Conservation (phyloP, 2,888 invertebrate species). For the Laspeyria flexula region DNA sequence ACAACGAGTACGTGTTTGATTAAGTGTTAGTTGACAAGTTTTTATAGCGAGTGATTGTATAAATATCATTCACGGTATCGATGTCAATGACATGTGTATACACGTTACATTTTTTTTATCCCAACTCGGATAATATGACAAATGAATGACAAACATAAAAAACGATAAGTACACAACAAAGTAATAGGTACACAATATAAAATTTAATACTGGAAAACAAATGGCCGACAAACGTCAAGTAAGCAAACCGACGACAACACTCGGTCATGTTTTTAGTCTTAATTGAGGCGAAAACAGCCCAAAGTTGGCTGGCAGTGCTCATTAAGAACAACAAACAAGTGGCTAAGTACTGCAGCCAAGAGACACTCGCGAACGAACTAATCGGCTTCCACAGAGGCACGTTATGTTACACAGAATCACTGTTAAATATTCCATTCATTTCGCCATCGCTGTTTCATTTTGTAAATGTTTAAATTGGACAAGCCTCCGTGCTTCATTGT, state of each 20-base stretch:
- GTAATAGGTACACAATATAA: background rate
- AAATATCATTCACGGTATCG: constrained; percentile 15
- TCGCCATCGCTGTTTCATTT: constrained; percentile 17
- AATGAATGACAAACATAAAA: constrained; percentile 11
- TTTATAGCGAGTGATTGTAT: constrained; percentile 28
- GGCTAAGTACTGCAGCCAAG: constrained; percentile 73
- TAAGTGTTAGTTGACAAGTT: constrained; percentile 4
- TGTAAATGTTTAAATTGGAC: constrained; percentile 11
- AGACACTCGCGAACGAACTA: constrained; percentile 69
- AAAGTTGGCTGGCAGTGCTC: constrained; percentile 81
- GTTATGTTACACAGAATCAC: constrained; percentile 50
- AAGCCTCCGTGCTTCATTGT: background rate
- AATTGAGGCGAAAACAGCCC: constrained; percentile 81
- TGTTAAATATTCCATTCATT: constrained; percentile 50
- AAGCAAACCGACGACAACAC: constrained; percentile 63
- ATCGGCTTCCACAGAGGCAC: constrained; percentile 71
- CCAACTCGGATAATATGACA: constrained; percentile 16
- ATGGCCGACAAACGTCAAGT: constrained; percentile 33
- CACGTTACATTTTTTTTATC: constrained; percentile 35
- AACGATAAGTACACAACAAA: constrained; percentile 2
- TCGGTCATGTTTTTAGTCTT: constrained; percentile 81
- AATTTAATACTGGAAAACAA: constrained; percentile 29
- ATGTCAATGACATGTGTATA: constrained; percentile 42
- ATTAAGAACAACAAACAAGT: constrained; percentile 84
- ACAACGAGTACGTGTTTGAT: background rate